phyloP scores from a whole-genome alignment of 2,888 invertebrate genomes.

The Chalcis sispes region DNA sequence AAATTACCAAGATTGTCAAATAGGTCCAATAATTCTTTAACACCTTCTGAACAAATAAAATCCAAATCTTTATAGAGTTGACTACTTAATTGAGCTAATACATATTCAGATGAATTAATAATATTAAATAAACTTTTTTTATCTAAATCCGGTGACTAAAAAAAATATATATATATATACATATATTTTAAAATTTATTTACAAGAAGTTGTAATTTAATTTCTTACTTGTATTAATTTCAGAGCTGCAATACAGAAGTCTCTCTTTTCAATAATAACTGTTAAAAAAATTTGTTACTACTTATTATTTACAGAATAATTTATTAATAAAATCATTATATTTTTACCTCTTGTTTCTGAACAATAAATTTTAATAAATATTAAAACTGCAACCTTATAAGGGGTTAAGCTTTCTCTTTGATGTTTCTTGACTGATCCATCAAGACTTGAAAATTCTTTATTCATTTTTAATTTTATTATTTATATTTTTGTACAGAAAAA shows the following conservation, averaged over 20 bases:
- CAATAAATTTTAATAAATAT: slow-evolving; percentile 87
- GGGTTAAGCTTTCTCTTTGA: slow-evolving; percentile 83
- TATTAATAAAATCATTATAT: slow-evolving; percentile 10
- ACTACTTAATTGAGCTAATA: slow-evolving; percentile 79
- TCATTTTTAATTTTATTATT: slow-evolving; percentile 63
- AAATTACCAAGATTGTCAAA: slow-evolving; percentile 82
- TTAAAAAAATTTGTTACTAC: slow-evolving; percentile 46
- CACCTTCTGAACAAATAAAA: slow-evolving; percentile 79
- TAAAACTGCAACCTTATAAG: slow-evolving; percentile 88
- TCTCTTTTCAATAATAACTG: slow-evolving; percentile 78
- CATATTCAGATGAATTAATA: slow-evolving; percentile 81
- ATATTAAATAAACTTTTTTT: slow-evolving; percentile 82
- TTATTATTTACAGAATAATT: neutral
- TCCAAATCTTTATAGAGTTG: slow-evolving; percentile 80
- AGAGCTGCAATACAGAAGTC: slow-evolving; percentile 89
- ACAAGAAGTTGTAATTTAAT: neutral
- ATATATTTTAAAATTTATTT: slow-evolving; percentile 10
- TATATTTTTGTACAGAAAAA: slow-evolving; percentile 49
- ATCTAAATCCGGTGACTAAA: slow-evolving; percentile 86
- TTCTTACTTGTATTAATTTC: slow-evolving; percentile 84
- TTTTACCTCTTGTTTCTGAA: slow-evolving; percentile 78
- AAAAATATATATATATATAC: slow-evolving; percentile 38
- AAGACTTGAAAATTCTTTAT: slow-evolving; percentile 72
- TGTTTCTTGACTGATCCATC: slow-evolving; percentile 71
- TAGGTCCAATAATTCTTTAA: slow-evolving; percentile 79